Percentiles rank a stretch among this genome's conserved stretches.
These are phyloP conservation scores for Orthosia cruda DNA, from an alignment of 2,888 invertebrate species.

Conservation along the genomic window DNA sequence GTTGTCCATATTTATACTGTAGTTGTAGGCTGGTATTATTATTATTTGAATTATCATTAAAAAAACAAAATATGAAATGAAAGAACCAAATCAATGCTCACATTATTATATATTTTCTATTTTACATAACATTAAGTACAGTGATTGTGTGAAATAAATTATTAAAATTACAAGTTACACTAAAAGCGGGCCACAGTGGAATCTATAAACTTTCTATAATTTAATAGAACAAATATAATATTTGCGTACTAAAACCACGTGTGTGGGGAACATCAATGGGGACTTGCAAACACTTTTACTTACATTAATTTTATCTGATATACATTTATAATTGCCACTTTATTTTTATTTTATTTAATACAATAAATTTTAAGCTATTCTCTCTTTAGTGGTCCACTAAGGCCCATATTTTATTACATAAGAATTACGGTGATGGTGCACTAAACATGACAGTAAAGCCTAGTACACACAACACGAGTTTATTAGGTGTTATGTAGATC, in stretches of 20 bases:
- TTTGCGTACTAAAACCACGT: neutral
- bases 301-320: neutral
- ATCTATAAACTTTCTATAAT: constrained; percentile 3
- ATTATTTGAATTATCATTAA: no score
- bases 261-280: neutral
- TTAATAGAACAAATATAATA: neutral
- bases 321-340: neutral
- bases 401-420: constrained; percentile 52
- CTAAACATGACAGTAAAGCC: constrained; percentile 20
- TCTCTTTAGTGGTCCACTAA: constrained; percentile 47
- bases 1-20: no score
- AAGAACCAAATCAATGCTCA: constrained; percentile 77
- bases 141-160: constrained; percentile 81
- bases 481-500: neutral
- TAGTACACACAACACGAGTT: constrained; percentile 30
- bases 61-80: neutral
- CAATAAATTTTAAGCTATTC: constrained; percentile 9
- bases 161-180: constrained; percentile 67
- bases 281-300: neutral
- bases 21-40: no score
- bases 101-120: constrained; percentile 82
- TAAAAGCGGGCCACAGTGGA: constrained; percentile 60
- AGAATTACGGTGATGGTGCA: constrained; percentile 46
- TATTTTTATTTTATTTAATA: neutral
- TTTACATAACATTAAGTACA: constrained; percentile 86